phyloP scores from a whole-genome alignment of 2,888 invertebrate genomes.

The Hypena proboscidalis region DNA sequence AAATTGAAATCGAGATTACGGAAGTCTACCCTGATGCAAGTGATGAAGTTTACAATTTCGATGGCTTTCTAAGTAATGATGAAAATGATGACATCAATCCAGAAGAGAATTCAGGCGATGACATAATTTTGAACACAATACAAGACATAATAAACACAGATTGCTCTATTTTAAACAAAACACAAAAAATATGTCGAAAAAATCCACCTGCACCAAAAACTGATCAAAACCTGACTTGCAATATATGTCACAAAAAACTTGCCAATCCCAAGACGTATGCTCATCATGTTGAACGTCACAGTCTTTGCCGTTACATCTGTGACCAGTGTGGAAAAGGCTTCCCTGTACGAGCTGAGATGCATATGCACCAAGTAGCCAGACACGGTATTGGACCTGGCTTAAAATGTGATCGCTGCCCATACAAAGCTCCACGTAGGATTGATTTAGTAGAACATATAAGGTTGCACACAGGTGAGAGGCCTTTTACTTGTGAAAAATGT shows the following conservation, averaged over 20 bases:
- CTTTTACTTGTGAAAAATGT: conserved; percentile 75
- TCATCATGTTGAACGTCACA: conserved; percentile 72
- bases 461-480: conserved; percentile 73
- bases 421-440: conserved; percentile 63
- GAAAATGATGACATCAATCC: no score
- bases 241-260: conserved; percentile 62
- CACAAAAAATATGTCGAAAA: conserved; percentile 11
- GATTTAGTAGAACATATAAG: conserved; percentile 69
- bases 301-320: conserved; percentile 65
- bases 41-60: no score
- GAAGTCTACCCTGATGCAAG: no score
- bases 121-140: no score
- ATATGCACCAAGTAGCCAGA: conserved; percentile 60
- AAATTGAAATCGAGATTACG: no score
- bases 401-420: conserved; percentile 66
- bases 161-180: neutral
- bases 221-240: conserved; percentile 51
- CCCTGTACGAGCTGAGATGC: conserved; percentile 55
- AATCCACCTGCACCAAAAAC: neutral
- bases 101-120: no score
- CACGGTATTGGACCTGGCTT: conserved; percentile 66
- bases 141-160: conserved; percentile 20
- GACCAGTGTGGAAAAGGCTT: conserved; percentile 75
- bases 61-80: no score
- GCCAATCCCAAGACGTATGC: conserved; percentile 60